phyloP scores from a whole-genome alignment of 1,140 invertebrate genomes.

The Melitaea cinxia region DNA sequence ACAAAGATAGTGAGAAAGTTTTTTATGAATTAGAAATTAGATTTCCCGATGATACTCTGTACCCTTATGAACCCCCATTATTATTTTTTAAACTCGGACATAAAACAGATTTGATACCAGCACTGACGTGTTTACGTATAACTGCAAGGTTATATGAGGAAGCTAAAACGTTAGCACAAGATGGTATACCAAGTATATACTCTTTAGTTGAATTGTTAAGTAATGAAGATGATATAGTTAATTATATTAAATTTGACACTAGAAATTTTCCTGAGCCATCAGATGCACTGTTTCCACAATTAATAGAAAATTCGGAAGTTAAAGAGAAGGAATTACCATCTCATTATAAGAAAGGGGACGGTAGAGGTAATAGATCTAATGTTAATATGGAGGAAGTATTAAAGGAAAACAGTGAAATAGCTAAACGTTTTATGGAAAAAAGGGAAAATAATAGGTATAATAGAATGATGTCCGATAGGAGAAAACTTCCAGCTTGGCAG shows the following conservation, averaged over 20 bases:
- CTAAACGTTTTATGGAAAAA: constrained; percentile 83
- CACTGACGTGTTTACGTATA: constrained; percentile 84
- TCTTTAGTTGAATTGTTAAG: constrained; percentile 86
- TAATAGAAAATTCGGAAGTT: constrained; percentile 60
- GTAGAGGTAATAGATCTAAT: constrained; percentile 77
- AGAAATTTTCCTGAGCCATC: constrained; percentile 81
- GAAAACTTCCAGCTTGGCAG: constrained; percentile 86
- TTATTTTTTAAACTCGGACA: constrained; percentile 85
- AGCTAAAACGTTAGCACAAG: constrained; percentile 83
- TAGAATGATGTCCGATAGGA: constrained; percentile 84
- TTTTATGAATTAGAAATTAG: constrained; percentile 87
- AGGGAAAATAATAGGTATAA: constrained; percentile 83
- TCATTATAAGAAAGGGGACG: constrained; percentile 84
- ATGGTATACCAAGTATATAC: constrained; percentile 86
- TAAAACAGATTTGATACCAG: constrained; percentile 81
- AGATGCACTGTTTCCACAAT: constrained; percentile 69
- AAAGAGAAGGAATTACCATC: constrained; percentile 71
- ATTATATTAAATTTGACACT: constrained; percentile 82
- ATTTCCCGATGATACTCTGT: constrained; percentile 86
- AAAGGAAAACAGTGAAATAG: constrained; percentile 84
- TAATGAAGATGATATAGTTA: constrained; percentile 85
- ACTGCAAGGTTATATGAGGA: constrained; percentile 84
- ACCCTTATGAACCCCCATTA: constrained; percentile 87
- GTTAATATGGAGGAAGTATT: constrained; percentile 80
- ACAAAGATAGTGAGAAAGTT: constrained; percentile 60